Evolutionary conservation across 2,113 vertebrate genomes (phyloP).

Genomic region (Murina feae): DNA sequence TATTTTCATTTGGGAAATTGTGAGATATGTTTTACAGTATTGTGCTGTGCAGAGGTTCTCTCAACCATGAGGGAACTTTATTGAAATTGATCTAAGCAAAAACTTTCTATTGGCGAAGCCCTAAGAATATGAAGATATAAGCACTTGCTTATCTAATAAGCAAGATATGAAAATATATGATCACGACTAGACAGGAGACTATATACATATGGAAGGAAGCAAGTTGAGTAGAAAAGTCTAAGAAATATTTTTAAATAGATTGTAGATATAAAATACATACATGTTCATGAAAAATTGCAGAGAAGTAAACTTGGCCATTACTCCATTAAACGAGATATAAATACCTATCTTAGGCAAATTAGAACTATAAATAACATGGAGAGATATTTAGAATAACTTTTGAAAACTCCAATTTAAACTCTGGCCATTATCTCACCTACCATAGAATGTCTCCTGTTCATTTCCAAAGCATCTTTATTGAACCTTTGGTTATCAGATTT

Average conservation of each 20-base stretch:
- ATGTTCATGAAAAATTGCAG: neutral
- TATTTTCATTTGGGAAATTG: slow-evolving; percentile 1
- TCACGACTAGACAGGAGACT: neutral
- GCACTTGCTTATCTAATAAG: neutral
- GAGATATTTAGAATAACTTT: neutral
- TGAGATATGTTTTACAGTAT: neutral
- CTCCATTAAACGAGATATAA: neutral
- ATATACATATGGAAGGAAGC: neutral
- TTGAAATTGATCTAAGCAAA: slow-evolving; percentile 35
- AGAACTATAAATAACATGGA: neutral
- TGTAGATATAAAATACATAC: neutral
- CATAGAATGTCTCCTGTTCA: neutral
- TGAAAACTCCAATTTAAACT: neutral
- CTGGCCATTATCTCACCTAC: neutral
- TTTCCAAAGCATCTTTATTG: neutral
- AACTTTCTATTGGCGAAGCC: slow-evolving; percentile 22
- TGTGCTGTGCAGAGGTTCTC: neutral
- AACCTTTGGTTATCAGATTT: neutral
- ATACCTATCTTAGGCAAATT: neutral
- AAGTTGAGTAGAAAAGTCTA: neutral
- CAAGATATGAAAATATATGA: neutral
- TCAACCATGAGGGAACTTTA: neutral
- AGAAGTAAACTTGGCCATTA: neutral
- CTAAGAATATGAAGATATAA: neutral
- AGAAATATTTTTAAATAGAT: neutral